Evolutionary conservation across 2,797 vertebrate species (phyloP), one percentile per base, ranked within the genome.

Genomic region (Enteromius paludinosus): DNA sequence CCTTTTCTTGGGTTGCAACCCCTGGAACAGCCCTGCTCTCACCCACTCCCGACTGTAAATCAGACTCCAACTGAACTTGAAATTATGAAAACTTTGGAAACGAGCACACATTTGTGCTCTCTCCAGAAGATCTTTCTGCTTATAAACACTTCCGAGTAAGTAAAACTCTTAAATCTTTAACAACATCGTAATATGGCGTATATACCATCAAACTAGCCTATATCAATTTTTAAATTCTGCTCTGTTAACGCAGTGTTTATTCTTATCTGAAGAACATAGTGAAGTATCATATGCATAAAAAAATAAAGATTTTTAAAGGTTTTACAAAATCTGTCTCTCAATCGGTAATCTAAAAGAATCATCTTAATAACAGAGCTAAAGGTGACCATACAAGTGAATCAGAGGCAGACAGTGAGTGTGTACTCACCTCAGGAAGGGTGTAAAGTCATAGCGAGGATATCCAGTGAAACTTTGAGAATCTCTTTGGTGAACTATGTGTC

Each of bases 1-100:
- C 89, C 87, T 88, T 91, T 90, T 83, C 79, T 84, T 86, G 88
- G 87, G 87, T 85, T 89, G 88, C 86, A 81, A 82, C 62, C 83
- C 84, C 72, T 73, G 33, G 52, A 84, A 73, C 74, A 68, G 43
- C 76, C 77, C 54, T 20, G 64, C 20, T 89, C 84, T 87, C 47
- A 90, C 71, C 84, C 80, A 85, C 84, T 76, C 15, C 15, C 66
- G 69, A 75, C 71, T 76, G 87, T 91, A 93, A 92, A 91, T 90
- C 88, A 78, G 78, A 25, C 35, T 81, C 74, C 38, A 70, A 64
- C 23, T 62, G 64, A 43, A 72, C 12, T 69, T 84, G n/a, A 75
- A 2, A 41, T 78, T 87, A 84, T 79, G 25, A 73, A 14, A 78
- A 83, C 78, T n/a, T n/a, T 33, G 45, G 20, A 64, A 62, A 54